phyloP scores from a whole-genome alignment of 2,113 vertebrate genomes.

The Gasterosteus aculeatus region DNA sequence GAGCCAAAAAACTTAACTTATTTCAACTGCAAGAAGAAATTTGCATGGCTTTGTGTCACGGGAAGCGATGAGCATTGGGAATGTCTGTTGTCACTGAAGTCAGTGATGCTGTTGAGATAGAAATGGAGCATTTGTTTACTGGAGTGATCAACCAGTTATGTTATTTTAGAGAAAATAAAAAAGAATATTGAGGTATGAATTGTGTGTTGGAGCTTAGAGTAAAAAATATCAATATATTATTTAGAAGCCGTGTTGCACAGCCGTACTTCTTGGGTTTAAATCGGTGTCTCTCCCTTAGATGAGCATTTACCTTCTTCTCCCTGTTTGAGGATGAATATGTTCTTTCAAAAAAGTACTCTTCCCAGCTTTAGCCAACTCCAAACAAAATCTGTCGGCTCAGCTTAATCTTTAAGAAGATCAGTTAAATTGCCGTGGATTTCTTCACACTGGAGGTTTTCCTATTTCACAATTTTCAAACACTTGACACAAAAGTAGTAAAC shows the following conservation, averaged over 20 bases:
- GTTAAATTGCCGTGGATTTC: background rate
- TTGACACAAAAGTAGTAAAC: constrained; percentile 3
- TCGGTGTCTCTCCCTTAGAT: background rate
- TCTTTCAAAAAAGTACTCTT: background rate
- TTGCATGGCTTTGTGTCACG: background rate
- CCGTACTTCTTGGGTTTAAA: background rate
- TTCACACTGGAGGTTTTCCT: background rate
- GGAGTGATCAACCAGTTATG: background rate
- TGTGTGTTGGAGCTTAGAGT: background rate
- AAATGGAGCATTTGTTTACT: background rate
- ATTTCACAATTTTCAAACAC: background rate
- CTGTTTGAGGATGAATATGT: background rate
- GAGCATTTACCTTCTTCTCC: background rate
- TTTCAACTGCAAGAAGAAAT: background rate
- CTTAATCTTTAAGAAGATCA: constrained; percentile 1
- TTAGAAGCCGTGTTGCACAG: background rate
- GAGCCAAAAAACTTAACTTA: background rate
- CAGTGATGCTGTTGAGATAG: background rate
- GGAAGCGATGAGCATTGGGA: background rate
- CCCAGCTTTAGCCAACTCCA: background rate
- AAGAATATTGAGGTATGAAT: background rate
- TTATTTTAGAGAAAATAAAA: background rate
- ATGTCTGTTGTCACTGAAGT: background rate
- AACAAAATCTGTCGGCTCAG: background rate
- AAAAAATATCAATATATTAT: background rate